Evolutionary conservation across 2,888 invertebrate genomes (phyloP).

Genomic region (Orgyia antiqua): DNA sequence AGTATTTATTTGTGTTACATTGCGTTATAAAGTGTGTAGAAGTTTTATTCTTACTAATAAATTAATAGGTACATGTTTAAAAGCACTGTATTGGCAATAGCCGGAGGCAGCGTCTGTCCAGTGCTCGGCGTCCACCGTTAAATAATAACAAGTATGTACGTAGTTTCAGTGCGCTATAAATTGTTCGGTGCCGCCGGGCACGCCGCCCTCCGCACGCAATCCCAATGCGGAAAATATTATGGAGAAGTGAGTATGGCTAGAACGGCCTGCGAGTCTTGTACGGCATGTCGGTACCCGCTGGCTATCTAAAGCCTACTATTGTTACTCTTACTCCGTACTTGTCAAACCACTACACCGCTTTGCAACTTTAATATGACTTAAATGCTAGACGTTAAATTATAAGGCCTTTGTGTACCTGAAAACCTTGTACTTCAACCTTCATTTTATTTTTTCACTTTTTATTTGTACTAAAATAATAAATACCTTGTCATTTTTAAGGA

Average conservation of each 20-base stretch:
- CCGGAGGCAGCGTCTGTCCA: constrained; percentile 45
- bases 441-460: too few relatives aligned
- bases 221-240: constrained; percentile 71
- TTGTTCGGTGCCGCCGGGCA: constrained; percentile 71
- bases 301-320: constrained; percentile 45
- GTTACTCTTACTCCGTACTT: constrained; percentile 36
- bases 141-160: constrained; percentile 63
- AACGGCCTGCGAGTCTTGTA: constrained; percentile 28
- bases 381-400: too few relatives aligned
- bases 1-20: too few relatives aligned
- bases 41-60: constrained; percentile 36
- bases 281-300: constrained; percentile 32
- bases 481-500: too few relatives aligned
- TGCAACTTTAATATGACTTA: neutral
- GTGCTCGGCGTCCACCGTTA: constrained; percentile 54
- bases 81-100: constrained; percentile 52
- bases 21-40: too few relatives aligned
- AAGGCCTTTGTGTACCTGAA: too few relatives aligned
- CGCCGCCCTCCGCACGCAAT: constrained; percentile 74
- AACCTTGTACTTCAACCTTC: too few relatives aligned
- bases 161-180: constrained; percentile 66
- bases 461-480: too few relatives aligned
- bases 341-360: constrained; percentile 25
- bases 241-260: constrained; percentile 34
- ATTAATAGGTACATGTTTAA: constrained; percentile 50